Conservation (phyloP, 2,113 vertebrate species). For the Strix aluco region DNA sequence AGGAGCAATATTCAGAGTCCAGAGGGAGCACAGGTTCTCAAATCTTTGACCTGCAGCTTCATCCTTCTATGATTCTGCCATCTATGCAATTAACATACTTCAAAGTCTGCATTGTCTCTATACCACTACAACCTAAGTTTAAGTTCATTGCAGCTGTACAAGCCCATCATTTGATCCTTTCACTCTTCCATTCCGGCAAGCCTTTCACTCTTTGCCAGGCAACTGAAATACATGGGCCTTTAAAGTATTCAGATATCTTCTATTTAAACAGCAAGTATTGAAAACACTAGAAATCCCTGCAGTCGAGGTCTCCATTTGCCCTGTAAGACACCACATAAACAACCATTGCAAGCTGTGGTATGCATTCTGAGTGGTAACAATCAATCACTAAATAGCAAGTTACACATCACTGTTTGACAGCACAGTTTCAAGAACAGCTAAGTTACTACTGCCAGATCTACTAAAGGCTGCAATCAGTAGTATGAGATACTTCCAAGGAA, state of each 20-base stretch:
- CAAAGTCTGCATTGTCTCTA: not conserved
- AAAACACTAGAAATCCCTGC: not conserved
- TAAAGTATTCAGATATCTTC: not conserved
- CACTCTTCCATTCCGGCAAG: not conserved
- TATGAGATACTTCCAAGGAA: not conserved
- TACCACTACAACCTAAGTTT: not conserved
- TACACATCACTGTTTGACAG: not conserved
- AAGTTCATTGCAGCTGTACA: not conserved
- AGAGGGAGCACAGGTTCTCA: not conserved
- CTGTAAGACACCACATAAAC: not conserved
- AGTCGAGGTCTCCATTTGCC: not conserved
- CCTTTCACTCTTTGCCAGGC: conserved; percentile 21
- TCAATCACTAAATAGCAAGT: not conserved
- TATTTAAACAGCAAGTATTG: not conserved
- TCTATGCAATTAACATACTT: not conserved
- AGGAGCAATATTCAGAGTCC: not conserved
- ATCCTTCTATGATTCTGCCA: not conserved
- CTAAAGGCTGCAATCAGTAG: not conserved
- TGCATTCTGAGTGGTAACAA: not conserved
- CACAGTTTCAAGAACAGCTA: not conserved
- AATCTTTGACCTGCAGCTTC: not conserved
- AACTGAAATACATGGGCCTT: not conserved
- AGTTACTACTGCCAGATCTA: not conserved
- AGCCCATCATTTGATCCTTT: not conserved
- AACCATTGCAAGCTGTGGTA: not conserved